Conservation (phyloP, 2,888 invertebrate species). For the Apamea crenata region DNA sequence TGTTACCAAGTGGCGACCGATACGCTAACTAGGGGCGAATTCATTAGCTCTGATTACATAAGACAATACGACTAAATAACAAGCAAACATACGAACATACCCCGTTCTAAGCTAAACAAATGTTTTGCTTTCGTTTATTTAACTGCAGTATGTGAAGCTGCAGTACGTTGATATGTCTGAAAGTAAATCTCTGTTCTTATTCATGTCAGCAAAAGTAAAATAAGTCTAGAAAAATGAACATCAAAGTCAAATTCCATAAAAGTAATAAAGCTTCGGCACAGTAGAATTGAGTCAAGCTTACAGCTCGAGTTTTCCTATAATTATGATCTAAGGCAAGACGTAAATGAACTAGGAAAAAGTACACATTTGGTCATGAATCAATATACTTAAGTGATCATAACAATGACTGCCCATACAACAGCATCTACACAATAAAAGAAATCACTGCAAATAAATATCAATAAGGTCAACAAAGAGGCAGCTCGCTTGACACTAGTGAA, state of each 20-base stretch:
- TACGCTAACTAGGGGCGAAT: slow-evolving; percentile 84
- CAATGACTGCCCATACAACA: slow-evolving; percentile 1
- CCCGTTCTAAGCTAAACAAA: slow-evolving; percentile 62
- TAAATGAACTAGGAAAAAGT: background rate
- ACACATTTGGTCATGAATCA: background rate
- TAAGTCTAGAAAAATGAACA: background rate
- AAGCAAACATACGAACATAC: slow-evolving; percentile 75
- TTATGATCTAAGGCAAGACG: background rate
- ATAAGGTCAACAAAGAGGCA: slow-evolving; percentile 63
- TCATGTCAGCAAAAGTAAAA: background rate
- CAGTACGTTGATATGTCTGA: background rate
- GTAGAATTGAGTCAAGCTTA: background rate
- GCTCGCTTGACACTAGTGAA: slow-evolving; percentile 84
- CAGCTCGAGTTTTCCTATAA: background rate
- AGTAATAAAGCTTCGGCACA: background rate
- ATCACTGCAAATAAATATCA: slow-evolving; percentile 69
- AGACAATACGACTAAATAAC: slow-evolving; percentile 84
- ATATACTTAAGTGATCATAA: background rate
- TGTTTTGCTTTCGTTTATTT: slow-evolving; percentile 39
- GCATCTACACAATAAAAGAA: slow-evolving; percentile 43
- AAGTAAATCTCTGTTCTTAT: background rate
- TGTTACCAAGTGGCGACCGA: slow-evolving; percentile 69
- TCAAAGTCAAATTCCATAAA: background rate
- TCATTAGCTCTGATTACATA: slow-evolving; percentile 87
- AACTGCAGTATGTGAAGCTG: background rate